Conservation (phyloP, 2,888 invertebrate species). For the Hyppa rectilinea region DNA sequence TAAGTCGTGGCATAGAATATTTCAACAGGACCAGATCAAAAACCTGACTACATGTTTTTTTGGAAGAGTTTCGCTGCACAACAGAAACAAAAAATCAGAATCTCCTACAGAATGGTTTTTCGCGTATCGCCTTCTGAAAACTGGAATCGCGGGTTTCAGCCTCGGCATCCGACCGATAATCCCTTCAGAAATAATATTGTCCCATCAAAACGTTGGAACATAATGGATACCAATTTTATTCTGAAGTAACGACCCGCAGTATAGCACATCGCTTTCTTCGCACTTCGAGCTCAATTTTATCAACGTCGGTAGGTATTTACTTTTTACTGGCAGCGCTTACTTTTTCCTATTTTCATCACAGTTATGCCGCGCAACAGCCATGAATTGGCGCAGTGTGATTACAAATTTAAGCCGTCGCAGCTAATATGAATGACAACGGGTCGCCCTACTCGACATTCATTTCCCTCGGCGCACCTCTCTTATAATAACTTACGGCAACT, state of each 20-base stretch:
- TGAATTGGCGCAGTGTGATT: conserved; percentile 87
- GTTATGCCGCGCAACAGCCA: conserved; percentile 75
- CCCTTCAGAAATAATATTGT: conserved; percentile 61
- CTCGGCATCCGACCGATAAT: conserved; percentile 53
- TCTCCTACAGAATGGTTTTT: conserved; percentile 2
- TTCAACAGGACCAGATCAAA: not conserved
- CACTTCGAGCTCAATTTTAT: conserved; percentile 74
- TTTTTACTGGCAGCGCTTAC: conserved; percentile 75
- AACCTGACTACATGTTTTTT: not conserved
- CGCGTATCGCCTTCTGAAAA: conserved; percentile 5
- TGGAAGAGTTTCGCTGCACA: not conserved
- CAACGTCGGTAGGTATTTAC: conserved; percentile 76
- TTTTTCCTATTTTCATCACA: conserved; percentile 79
- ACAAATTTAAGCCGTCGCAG: conserved; percentile 89
- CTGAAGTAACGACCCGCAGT: conserved; percentile 70
- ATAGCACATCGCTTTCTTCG: conserved; percentile 71
- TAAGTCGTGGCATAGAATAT: not conserved
- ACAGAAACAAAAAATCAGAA: conserved; percentile 8
- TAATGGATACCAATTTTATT: conserved; percentile 72
- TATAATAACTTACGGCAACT: conserved; percentile 90
- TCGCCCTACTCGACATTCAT: conserved; percentile 90
- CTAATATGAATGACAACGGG: conserved; percentile 91
- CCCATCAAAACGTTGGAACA: conserved; percentile 68
- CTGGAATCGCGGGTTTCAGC: conserved; percentile 35
- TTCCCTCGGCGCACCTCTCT: conserved; percentile 90